Percentiles rank a stretch among this genome's conserved stretches.
Evolutionary conservation across 2,797 vertebrate species (phyloP).

Genomic region (Diglossa cyanea): DNA sequence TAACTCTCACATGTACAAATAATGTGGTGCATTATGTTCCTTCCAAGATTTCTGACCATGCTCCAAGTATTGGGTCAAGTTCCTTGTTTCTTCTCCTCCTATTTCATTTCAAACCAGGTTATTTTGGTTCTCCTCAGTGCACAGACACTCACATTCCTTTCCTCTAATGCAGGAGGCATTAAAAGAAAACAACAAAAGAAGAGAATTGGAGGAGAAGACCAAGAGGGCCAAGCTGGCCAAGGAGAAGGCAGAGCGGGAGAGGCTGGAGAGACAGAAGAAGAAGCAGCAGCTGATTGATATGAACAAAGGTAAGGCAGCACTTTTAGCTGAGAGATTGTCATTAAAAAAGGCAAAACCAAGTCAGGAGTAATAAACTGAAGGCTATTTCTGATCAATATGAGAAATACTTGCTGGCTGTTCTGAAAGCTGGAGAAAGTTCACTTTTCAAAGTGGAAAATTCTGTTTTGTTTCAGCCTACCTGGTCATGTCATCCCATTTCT

Average conservation of each 20-base stretch:
- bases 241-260: conserved; percentile 96
- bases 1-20: not conserved
- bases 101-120: not conserved
- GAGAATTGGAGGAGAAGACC: conserved; percentile 94
- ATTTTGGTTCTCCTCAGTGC: not conserved
- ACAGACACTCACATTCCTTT: not conserved
- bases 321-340: not conserved
- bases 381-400: not conserved
- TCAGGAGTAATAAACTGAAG: not conserved
- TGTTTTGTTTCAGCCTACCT: not conserved
- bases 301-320: conserved; percentile 89
- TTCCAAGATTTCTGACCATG: not conserved
- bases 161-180: conserved; percentile 84
- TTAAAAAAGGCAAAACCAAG: not conserved
- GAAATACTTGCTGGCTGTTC: not conserved
- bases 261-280: conserved; percentile 92
- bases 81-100: not conserved
- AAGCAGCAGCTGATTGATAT: conserved; percentile 98
- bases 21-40: not conserved
- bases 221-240: conserved; percentile 95
- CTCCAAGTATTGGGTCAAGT: not conserved
- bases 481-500: not conserved
- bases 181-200: conserved; percentile 96
- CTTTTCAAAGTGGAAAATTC: not conserved
- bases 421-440: not conserved